Conservation (phyloP, 2,888 invertebrate species). For the Dromius quadrimaculatus region DNA sequence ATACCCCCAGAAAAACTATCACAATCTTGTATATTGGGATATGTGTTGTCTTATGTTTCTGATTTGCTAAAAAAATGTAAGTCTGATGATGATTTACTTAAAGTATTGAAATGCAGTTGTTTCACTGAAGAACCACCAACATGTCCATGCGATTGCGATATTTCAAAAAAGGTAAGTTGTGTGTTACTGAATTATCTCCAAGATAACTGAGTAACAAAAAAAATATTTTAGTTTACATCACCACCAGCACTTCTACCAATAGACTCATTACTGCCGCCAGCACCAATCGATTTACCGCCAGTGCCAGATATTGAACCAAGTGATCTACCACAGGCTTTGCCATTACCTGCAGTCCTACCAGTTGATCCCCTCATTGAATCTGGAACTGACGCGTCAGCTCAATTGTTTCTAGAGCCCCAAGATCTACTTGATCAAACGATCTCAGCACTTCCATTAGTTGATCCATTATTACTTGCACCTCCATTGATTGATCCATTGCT, state of each 20-base stretch:
- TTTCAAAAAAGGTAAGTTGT: slow-evolving; percentile 57
- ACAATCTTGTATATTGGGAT: slow-evolving; percentile 45
- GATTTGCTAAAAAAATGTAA: slow-evolving; percentile 41
- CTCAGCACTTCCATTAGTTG: slow-evolving; percentile 1
- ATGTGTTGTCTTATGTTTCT: slow-evolving; percentile 22
- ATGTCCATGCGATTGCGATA: slow-evolving; percentile 59
- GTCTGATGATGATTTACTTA: slow-evolving; percentile 22
- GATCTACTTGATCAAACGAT: not conserved
- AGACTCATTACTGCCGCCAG: slow-evolving; percentile 6
- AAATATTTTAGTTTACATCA: slow-evolving; percentile 5
- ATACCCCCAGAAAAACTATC: slow-evolving; percentile 77
- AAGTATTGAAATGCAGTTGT: slow-evolving; percentile 37
- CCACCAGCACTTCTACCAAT: slow-evolving; percentile 21
- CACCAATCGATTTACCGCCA: slow-evolving; percentile 1
- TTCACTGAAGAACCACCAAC: slow-evolving; percentile 61
- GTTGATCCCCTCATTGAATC: not conserved
- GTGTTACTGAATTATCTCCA: too few species aligned
- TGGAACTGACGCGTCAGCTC: not conserved
- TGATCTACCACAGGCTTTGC: not conserved
- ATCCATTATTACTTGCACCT: slow-evolving; percentile 3
- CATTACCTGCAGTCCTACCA: not conserved
- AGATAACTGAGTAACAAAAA: too few species aligned
- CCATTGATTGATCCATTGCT: too few species aligned
- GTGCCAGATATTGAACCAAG: not conserved
- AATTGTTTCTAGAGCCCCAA: not conserved